Conservation (phyloP, 1,140 invertebrate genomes). For the Zaprionus tsacasi region DNA sequence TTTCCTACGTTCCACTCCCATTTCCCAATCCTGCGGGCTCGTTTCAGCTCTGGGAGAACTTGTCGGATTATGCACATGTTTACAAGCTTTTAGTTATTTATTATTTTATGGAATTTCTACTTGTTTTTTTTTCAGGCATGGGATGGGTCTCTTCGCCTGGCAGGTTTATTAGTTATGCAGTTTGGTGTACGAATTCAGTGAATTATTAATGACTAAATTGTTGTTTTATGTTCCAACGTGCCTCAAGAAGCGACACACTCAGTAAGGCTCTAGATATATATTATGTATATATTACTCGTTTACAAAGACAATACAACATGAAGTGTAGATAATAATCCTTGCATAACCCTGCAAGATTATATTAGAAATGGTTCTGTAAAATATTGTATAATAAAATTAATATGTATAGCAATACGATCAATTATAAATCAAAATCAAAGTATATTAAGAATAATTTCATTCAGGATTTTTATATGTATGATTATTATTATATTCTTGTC, state of each 20-base stretch:
- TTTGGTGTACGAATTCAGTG: constrained; percentile 52
- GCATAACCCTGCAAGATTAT: too few species aligned
- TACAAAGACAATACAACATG: background rate
- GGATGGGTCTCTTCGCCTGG: constrained; percentile 43
- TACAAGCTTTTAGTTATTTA: constrained; percentile 79
- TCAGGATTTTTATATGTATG: too few species aligned
- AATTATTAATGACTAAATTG: constrained; percentile 72
- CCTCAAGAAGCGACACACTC: background rate
- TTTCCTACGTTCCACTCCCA: constrained; percentile 10
- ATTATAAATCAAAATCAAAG: too few species aligned
- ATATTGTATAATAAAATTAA: too few species aligned
- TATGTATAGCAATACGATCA: too few species aligned
- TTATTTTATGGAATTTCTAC: constrained; percentile 63
- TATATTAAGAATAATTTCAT: too few species aligned
- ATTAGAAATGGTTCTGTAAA: too few species aligned
- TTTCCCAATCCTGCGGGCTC: constrained; percentile 6
- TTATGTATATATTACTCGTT: background rate
- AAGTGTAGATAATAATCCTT: too few species aligned
- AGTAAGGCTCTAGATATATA: background rate
- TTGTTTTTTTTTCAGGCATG: background rate
- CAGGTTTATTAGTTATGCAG: constrained; percentile 79
- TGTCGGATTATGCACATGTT: constrained; percentile 78
- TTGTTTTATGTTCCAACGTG: constrained; percentile 26
- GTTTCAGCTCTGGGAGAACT: constrained; percentile 15
- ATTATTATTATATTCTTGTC: too few species aligned